Base-by-base conservation (phyloP, 2,797 vertebrate species). In the Cyprinodon diabolis region DNA sequence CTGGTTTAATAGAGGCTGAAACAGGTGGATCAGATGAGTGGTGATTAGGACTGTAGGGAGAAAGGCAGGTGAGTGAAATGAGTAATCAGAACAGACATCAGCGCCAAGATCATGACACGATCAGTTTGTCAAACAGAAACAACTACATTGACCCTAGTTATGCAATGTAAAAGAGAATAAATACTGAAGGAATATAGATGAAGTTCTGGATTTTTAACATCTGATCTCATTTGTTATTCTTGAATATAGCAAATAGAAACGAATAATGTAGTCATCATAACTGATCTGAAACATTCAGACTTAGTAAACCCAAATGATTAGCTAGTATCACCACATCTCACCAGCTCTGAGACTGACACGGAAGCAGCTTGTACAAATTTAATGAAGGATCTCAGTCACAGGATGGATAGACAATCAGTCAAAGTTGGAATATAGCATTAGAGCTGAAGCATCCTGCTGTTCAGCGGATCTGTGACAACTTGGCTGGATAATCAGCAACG, bases 301-400 rank as follows among this genome's bases (percentile, higher is more conserved):
- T 30, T 30, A 30, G 30, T 30, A 30, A 30, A 30, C 30, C 30
- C 0, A 30, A 30, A 30, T 30, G 30, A 30, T 30, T 0, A 30
- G 30, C 30, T 30, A 30, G 30, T 30, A 30, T 30, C 30, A 30
- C 30, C 30, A 3, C 30, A 30, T 30, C 30, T 65, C 66, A n/a
- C 76, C 63, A 76, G 67, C 52, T 43, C 17, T 30, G 37, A 43
- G 45, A 4, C 68, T 60, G 30, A 55, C 69, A 69, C 70, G 37
- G 55, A 65, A 69, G 58, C 56, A 40, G 52, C n/a, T 40, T 78
- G 56, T 23, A 8, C 56, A 67, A 63, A 83, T 75, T 63, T 21
- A 74, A 77, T 66, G 55, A 74, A 72, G 71, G 69, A n/a, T 75
- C 67, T 74, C 65, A 72, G 37, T 74, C 57, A 78, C 60, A 76